A percentile compares a stretch with the other conserved stretches of the same genome.
These are phyloP conservation scores for Catocala fraxini DNA, from an alignment of 2,888 invertebrate genomes.

Conservation along the genomic window DNA sequence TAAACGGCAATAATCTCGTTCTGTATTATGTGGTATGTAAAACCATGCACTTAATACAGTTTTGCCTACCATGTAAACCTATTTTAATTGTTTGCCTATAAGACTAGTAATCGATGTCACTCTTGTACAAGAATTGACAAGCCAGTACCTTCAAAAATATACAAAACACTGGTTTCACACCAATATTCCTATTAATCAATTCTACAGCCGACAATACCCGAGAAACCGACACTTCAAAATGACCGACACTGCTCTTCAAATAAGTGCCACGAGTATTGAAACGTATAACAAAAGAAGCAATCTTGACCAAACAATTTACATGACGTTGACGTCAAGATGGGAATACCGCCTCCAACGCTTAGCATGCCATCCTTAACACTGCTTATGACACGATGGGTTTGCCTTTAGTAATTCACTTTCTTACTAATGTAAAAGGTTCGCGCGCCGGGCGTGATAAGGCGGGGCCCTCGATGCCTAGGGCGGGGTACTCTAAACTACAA, in stretches of 20 bases:
- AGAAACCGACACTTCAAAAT: constrained; percentile 20
- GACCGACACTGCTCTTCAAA: constrained; percentile 39
- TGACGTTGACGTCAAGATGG: constrained; percentile 40
- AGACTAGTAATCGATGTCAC: no score
- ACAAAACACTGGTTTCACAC: constrained; percentile 3
- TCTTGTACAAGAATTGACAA: no score
- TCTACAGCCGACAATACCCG: constrained; percentile 18
- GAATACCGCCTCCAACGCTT: constrained; percentile 36
- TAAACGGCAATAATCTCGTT: no score
- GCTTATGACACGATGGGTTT: constrained; percentile 22
- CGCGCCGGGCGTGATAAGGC: constrained; percentile 76
- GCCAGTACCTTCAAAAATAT: no score
- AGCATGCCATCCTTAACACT: constrained; percentile 14
- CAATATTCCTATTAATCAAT: constrained; percentile 21
- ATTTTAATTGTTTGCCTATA: no score
- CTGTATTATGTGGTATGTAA: no score
- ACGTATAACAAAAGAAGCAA: constrained; percentile 56
- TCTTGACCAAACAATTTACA: constrained; percentile 75
- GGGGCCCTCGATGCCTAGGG: constrained; percentile 68
- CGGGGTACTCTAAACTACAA: constrained; percentile 56
- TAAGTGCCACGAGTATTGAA: constrained; percentile 36
- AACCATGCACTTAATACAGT: no score
- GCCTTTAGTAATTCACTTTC: neutral
- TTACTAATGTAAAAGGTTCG: constrained; percentile 13
- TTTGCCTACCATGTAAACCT: no score